Percentiles rank a stretch among this genome's conserved stretches.
Conservation (phyloP, 1,140 invertebrate genomes). For the Rhagoletis zephyria region DNA sequence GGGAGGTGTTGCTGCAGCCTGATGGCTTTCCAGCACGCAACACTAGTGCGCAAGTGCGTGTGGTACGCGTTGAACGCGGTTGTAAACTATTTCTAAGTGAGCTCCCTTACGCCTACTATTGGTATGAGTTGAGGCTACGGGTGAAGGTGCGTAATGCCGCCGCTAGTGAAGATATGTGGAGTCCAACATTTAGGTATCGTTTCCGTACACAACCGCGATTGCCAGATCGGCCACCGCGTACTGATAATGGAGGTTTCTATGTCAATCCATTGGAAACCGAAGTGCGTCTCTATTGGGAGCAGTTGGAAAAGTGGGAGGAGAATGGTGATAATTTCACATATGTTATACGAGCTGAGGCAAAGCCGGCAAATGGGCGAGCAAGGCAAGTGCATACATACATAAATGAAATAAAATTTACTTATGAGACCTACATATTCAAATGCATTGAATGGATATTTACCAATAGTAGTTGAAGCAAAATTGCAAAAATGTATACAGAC, state of each 20-base stretch:
- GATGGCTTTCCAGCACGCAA: slow-evolving; percentile 28
- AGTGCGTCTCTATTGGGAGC: slow-evolving; percentile 56
- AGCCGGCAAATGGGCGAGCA: not conserved
- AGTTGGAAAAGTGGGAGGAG: slow-evolving; percentile 38
- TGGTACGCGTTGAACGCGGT: slow-evolving; percentile 11
- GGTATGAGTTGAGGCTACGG: slow-evolving; percentile 51
- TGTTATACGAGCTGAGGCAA: slow-evolving; percentile 13
- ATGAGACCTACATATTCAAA: too few species aligned
- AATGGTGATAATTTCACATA: slow-evolving; percentile 56
- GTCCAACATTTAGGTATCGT: slow-evolving; percentile 51
- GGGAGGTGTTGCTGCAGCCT: slow-evolving; percentile 54
- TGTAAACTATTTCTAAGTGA: slow-evolving; percentile 4
- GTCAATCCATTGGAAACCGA: slow-evolving; percentile 54
- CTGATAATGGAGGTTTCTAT: slow-evolving; percentile 55
- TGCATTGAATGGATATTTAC: too few species aligned
- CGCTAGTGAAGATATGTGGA: slow-evolving; percentile 50
- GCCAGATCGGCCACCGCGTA: slow-evolving; percentile 53
- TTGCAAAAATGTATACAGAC: too few species aligned
- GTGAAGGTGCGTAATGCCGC: slow-evolving; percentile 37
- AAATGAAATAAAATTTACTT: too few species aligned
- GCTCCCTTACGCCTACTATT: slow-evolving; percentile 55
- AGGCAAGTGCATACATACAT: slow-evolving; percentile 29
- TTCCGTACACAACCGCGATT: slow-evolving; percentile 50
- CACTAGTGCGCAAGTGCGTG: slow-evolving; percentile 1
- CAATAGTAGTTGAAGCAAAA: too few species aligned